These are phyloP conservation scores for Macropus fuliginosus DNA, from an alignment of 2,797 vertebrate species.

Conservation along the genomic window DNA sequence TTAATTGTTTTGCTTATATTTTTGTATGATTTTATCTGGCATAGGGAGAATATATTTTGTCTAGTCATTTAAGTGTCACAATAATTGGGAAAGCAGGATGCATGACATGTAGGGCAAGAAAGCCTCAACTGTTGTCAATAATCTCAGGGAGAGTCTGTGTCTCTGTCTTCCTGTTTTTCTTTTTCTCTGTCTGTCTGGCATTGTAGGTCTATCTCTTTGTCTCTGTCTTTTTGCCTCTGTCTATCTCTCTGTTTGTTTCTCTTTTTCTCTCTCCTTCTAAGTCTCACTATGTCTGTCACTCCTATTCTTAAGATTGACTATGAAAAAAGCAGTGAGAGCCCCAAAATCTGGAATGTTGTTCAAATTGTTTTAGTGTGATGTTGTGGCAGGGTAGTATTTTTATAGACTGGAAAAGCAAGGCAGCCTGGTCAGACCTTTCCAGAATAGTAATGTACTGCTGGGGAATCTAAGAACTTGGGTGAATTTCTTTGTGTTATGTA, in stretches of 20 bases:
- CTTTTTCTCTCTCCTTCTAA: not conserved
- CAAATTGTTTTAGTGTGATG: not conserved
- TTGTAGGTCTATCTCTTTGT: not conserved
- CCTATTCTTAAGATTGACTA: not conserved
- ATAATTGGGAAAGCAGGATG: not conserved
- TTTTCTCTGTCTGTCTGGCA: not conserved
- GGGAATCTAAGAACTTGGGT: not conserved
- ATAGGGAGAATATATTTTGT: not conserved
- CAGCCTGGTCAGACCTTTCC: not conserved
- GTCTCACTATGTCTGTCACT: not conserved
- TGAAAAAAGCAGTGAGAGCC: not conserved
- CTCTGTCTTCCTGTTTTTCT: not conserved
- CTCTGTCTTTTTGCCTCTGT: not conserved
- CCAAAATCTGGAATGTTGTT: not conserved
- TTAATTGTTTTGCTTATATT: not conserved
- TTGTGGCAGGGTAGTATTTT: not conserved
- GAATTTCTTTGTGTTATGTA: not conserved
- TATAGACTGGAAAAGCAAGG: not conserved
- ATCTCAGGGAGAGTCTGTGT: not conserved
- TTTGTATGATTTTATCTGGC: not conserved
- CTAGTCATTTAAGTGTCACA: not conserved
- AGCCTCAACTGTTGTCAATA: not conserved
- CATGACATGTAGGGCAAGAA: not conserved
- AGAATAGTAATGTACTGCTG: not conserved
- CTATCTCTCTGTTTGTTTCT: not conserved